phyloP scores from a whole-genome alignment of 2,797 vertebrate species.

The Sciaenops ocellatus region DNA sequence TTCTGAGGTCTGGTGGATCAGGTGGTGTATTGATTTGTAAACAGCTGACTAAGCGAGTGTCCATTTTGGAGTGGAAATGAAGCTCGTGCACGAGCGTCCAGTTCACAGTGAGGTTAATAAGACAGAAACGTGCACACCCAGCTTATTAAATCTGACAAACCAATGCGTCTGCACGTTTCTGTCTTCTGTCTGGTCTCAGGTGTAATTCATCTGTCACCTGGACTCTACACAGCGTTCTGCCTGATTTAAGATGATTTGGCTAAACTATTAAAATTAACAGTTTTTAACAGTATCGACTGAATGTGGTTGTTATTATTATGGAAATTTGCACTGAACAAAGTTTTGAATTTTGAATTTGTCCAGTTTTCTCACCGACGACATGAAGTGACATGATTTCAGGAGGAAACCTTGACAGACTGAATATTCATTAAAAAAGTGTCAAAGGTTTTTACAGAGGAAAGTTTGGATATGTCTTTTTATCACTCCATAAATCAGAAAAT shows the following conservation, averaged over 20 bases:
- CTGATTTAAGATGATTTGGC: too few relatives aligned
- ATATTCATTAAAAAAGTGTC: slow-evolving; percentile 4
- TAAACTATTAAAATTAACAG: too few relatives aligned
- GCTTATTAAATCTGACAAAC: background rate
- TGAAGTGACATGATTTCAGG: slow-evolving; percentile 6
- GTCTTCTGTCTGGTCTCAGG: background rate
- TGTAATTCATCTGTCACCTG: background rate
- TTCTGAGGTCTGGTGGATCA: background rate
- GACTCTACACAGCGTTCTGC: too few relatives aligned
- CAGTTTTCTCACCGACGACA: background rate
- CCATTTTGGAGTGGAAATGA: too few relatives aligned
- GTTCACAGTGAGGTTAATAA: too few relatives aligned
- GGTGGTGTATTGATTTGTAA: background rate
- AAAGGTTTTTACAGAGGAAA: too few relatives aligned
- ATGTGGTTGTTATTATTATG: too few relatives aligned
- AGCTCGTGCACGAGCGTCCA: too few relatives aligned
- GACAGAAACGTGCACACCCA: background rate
- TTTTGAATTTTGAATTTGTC: slow-evolving; percentile 2
- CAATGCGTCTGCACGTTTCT: background rate
- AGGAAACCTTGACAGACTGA: background rate
- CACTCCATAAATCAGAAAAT: too few relatives aligned
- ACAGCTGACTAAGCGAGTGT: background rate
- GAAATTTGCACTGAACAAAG: too few relatives aligned
- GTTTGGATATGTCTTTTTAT: too few relatives aligned
- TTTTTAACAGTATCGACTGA: too few relatives aligned